Percentiles rank a stretch among this genome's conserved stretches.
Conservation (phyloP, 2,797 vertebrate species). For the Lateolabrax maculatus region DNA sequence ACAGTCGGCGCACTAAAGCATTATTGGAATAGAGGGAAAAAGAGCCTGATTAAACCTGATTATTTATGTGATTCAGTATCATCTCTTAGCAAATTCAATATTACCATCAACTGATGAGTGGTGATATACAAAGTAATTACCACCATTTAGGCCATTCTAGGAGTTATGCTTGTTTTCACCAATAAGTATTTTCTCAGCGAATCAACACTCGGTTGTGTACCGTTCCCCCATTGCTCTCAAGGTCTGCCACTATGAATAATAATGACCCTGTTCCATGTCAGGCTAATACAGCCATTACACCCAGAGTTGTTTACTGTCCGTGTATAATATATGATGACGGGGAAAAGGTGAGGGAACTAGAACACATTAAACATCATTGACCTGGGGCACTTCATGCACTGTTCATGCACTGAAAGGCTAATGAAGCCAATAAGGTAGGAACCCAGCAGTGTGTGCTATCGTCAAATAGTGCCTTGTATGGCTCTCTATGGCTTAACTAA, state of each 20-base stretch:
- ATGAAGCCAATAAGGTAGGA: constrained; percentile 55
- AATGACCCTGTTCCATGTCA: constrained; percentile 56
- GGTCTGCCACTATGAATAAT: constrained; percentile 62
- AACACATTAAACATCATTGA: constrained; percentile 67
- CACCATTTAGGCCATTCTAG: constrained; percentile 12
- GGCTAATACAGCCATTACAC: constrained; percentile 60
- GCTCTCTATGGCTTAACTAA: constrained; percentile 32
- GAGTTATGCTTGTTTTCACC: constrained; percentile 32
- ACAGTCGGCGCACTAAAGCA: not conserved
- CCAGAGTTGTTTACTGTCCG: constrained; percentile 54
- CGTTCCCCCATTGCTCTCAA: constrained; percentile 30
- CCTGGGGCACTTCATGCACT: constrained; percentile 46
- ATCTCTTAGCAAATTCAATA: constrained; percentile 8
- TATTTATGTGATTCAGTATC: constrained; percentile 30
- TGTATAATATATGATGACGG: constrained; percentile 54
- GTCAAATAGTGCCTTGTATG: constrained; percentile 22
- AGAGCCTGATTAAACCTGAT: constrained; percentile 4
- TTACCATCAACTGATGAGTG: constrained; percentile 12
- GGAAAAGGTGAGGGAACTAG: constrained; percentile 47
- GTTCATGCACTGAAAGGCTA: constrained; percentile 50
- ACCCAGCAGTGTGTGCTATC: constrained; percentile 18
- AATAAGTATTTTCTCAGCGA: constrained; percentile 10
- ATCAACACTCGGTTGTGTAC: constrained; percentile 35
- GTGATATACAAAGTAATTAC: constrained; percentile 31
- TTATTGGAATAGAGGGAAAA: not conserved